Evolutionary conservation across 1,140 invertebrate species (phyloP).

Genomic region (Drosophila parabipectinata): DNA sequence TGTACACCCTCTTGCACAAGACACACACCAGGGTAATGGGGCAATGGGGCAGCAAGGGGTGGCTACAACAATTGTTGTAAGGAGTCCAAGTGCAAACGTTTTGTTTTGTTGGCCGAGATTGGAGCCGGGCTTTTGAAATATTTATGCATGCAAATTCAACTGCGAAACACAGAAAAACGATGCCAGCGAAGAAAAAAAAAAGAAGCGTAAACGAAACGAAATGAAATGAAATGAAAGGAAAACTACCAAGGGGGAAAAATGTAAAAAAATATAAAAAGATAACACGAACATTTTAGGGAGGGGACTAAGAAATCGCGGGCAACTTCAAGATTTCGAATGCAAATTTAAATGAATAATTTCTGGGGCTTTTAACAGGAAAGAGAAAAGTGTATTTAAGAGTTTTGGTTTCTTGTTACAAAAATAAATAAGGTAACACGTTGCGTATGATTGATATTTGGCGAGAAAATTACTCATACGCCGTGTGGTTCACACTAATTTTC

Average conservation of each 20-base stretch:
- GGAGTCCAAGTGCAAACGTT: slow-evolving; percentile 47
- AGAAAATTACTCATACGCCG: neutral
- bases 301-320: neutral
- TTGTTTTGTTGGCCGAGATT: slow-evolving; percentile 46
- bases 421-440: neutral
- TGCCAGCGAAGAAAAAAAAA: slow-evolving; percentile 22
- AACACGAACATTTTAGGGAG: slow-evolving; percentile 3
- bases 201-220: slow-evolving; percentile 9
- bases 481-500: neutral
- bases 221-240: slow-evolving; percentile 24
- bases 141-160: slow-evolving; percentile 72
- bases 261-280: slow-evolving; percentile 19
- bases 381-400: neutral
- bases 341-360: slow-evolving; percentile 2
- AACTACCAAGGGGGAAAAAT: slow-evolving; percentile 7
- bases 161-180: slow-evolving; percentile 28
- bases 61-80: slow-evolving; percentile 37
- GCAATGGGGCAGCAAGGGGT: too few species aligned
- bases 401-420: too few species aligned
- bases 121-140: slow-evolving; percentile 60
- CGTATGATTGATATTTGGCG: neutral
- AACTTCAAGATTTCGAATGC: slow-evolving; percentile 4
- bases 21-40: neutral
- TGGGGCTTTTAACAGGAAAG: too few species aligned
- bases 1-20: neutral